phyloP scores from a whole-genome alignment of 2,797 vertebrate genomes.

The Spinibarbus caldwelli region DNA sequence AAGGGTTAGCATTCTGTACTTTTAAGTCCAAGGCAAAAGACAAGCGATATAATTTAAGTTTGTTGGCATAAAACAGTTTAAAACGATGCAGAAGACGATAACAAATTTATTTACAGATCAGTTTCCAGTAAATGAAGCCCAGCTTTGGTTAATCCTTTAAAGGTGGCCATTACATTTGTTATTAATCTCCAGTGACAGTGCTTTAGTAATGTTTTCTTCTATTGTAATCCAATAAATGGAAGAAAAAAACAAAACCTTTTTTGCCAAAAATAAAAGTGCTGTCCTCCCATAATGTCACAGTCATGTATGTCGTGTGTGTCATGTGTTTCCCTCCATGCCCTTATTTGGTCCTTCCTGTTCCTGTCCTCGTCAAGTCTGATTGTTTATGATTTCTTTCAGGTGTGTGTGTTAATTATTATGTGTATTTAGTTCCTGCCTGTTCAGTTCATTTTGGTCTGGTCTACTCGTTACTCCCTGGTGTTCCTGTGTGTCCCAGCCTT shows the following conservation, averaged over 20 bases:
- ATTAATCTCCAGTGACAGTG: slow-evolving; percentile 69
- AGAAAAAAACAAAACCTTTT: neutral
- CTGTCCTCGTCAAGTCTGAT: no score
- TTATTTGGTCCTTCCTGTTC: no score
- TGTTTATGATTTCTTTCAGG: no score
- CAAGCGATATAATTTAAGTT: neutral
- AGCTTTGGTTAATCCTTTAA: slow-evolving; percentile 56
- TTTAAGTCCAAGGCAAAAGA: neutral
- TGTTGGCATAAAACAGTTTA: neutral
- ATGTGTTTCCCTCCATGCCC: no score
- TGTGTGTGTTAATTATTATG: no score
- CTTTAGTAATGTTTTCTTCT: slow-evolving; percentile 68
- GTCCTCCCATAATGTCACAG: slow-evolving; percentile 32
- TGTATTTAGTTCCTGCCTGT: no score
- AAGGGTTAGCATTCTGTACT: neutral
- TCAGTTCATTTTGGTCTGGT: no score
- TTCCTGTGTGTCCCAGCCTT: no score
- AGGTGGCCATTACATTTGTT: slow-evolving; percentile 65
- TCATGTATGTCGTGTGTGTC: no score
- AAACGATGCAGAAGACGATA: slow-evolving; percentile 25
- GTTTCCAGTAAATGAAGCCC: slow-evolving; percentile 47
- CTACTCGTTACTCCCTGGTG: no score
- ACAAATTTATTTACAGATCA: slow-evolving; percentile 54
- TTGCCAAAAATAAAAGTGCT: slow-evolving; percentile 21
- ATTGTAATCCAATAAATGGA: slow-evolving; percentile 41